A percentile compares a stretch with the other conserved stretches of the same genome.
Conservation (phyloP, 2,113 vertebrate species). For the Coracopsis vasa region DNA sequence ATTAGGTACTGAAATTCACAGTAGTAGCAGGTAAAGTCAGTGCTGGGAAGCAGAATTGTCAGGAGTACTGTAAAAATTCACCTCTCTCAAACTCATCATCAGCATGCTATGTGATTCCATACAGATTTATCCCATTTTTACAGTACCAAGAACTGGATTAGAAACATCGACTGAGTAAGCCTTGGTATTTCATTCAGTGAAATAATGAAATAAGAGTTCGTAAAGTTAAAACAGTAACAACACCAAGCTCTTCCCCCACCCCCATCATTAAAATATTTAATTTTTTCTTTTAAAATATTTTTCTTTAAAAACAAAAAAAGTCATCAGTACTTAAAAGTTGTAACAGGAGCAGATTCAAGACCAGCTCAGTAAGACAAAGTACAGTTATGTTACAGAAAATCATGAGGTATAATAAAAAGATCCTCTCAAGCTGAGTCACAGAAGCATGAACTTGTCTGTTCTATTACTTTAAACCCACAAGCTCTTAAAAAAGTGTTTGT, state of each 20-base stretch:
- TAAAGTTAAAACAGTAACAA: slow-evolving; percentile 27
- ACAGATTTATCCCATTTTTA: slow-evolving; percentile 18
- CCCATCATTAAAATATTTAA: slow-evolving; percentile 18
- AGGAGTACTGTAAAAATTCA: slow-evolving; percentile 28
- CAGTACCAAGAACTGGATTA: slow-evolving; percentile 32
- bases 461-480: slow-evolving; percentile 25
- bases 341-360: slow-evolving; percentile 56
- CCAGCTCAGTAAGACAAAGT: slow-evolving; percentile 57
- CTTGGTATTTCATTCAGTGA: slow-evolving; percentile 11
- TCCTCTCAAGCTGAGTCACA: slow-evolving; percentile 54
- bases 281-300: slow-evolving; percentile 42
- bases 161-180: background rate
- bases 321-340: slow-evolving; percentile 42
- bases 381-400: slow-evolving; percentile 54
- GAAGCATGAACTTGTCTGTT: slow-evolving; percentile 14
- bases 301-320: slow-evolving; percentile 32
- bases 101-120: slow-evolving; percentile 36
- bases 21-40: slow-evolving; percentile 68
- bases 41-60: slow-evolving; percentile 41
- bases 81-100: background rate
- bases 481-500: background rate
- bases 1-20: slow-evolving; percentile 70
- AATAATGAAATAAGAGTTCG: background rate
- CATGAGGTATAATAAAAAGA: slow-evolving; percentile 60
- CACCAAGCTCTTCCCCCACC: background rate